These are phyloP conservation scores for Drosophila borborema DNA, from an alignment of 2,888 invertebrate genomes.

Conservation along the genomic window DNA sequence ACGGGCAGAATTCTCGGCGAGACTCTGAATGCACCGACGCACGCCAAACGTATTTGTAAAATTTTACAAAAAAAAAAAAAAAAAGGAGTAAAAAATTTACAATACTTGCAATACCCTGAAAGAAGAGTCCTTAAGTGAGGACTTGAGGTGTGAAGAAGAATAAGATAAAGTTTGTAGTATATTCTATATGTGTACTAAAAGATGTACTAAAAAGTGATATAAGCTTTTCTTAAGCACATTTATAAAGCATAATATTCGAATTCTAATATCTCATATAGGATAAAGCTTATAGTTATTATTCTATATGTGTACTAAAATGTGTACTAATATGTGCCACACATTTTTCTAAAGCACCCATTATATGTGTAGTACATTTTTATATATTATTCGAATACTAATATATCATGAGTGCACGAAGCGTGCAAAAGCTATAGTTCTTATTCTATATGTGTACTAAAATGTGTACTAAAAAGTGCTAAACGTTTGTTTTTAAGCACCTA, in stretches of 20 bases:
- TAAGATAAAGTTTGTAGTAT: neutral
- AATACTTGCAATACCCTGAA: constrained; percentile 20
- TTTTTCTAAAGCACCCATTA: neutral
- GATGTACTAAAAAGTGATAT: neutral
- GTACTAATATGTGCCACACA: neutral
- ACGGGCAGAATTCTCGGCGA: constrained; percentile 21
- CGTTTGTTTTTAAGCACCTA: too few species aligned
- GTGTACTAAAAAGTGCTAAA: too few species aligned
- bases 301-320: neutral
- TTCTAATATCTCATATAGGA: neutral
- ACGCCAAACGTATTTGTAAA: constrained; percentile 72
- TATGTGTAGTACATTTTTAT: too few species aligned
- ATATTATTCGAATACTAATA: too few species aligned
- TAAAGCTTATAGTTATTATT: neutral
- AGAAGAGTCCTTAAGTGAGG: neutral
- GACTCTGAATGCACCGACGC: constrained; percentile 29
- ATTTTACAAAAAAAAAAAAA: constrained; percentile 48
- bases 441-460: neutral
- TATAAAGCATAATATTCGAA: too few species aligned
- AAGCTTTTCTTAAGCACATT: too few species aligned
- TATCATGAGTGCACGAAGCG: too few species aligned
- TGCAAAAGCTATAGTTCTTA: neutral
- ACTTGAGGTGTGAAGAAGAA: neutral
- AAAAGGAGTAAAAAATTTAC: constrained; percentile 49
- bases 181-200: neutral